Base-by-base conservation (phyloP, 2,797 vertebrate genomes). In the Gobionotothen gibberifrons region DNA sequence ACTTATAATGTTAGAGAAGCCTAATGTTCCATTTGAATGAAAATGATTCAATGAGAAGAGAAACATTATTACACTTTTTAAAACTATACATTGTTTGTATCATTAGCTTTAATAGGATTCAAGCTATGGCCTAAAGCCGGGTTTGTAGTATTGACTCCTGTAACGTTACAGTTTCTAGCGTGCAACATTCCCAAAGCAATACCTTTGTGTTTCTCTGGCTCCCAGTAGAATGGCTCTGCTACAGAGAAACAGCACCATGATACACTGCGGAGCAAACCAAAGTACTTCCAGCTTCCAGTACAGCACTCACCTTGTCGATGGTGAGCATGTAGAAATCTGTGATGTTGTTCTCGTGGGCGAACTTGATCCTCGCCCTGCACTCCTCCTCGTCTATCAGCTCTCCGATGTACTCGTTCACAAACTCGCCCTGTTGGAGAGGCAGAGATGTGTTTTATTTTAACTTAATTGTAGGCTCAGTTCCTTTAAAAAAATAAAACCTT, bases 261-360 rank as follows among this genome's bases (percentile, higher is more conserved):
- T 15, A 29, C 66, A 49, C 90, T 67, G 55, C 0, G 12, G 93
- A 96, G 95, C 94, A 16, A 36, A 36, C 36, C 32, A 12, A 15
- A 11, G 4, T 0, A 3, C 2, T 0, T 1, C 11, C 13, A 0
- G 4, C 1, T 0, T 12, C 13, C 2, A 0, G 4, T 6, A 0
- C 0, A n/a, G 11, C 9, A 65, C 87, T 6, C 72, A 98, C 98
- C 97, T 99, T 99, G 91, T 98, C 97, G 42, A 99, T 98, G 42
- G 98, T 99, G 72, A 99, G 97, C 98, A 99, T 99, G 92, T 99
- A 99, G 92, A 99, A 99, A 87, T 98, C 95, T 0, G 94, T 96
- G 90, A 99, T 97, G 91, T 99, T 97, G 26, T 99, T 98, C 80
- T 99, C 98, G 10, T 99, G 98, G 3, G 97, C 97, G 2, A 94